Evolutionary conservation across 2,113 vertebrate genomes (phyloP), one percentile per base, ranked within the genome.

Genomic region (Channa argus): DNA sequence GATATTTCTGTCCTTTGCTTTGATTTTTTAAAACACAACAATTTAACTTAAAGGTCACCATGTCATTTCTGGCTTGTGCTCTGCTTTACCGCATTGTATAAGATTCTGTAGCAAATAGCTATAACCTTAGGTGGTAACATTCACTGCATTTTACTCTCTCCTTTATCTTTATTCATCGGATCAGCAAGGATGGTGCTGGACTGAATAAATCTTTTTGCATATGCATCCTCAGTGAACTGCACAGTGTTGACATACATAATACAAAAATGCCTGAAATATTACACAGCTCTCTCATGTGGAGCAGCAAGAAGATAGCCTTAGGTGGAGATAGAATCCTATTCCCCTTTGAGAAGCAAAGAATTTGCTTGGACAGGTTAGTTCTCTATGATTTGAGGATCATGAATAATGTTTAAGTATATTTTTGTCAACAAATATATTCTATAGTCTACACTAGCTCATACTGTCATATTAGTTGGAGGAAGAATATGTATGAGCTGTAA

Each of bases 191-290:
- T 62, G 56, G 36, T 72, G 53, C 58, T 71, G 64, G 71, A 71
- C 68, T 78, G 71, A 82, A 79, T 85, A 83, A 79, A 87, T 87
- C 63, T 85, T 80, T 66, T 78, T 63, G 63, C 76, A 69, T 81
- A 59, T 81, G 44, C 67, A 81, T 85, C 43, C 63, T 85, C 73
- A 72, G 54, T 60, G 58, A 82, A 71, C 63, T 79, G 63, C 71
- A 46, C 64, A 74, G 44, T 71, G 80, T 81, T 82, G 82, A 71
- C 73, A 72, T 63, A 77, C 55, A 84, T 67, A 79, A 79, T 71
- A 59, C 60, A 56, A 73, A 73, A 15, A 64, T 38, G 49, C 14
- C 62, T 51, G 39, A 5, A 69, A 74, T 82, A 69, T 84, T 84
- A 80, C 63, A 63, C 65, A 66, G 53, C 37, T 63, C 66, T 82